A percentile compares a stretch with the other conserved stretches of the same genome.
Evolutionary conservation across 2,888 invertebrate genomes (phyloP).

Genomic region (Stegophylla sp.): DNA sequence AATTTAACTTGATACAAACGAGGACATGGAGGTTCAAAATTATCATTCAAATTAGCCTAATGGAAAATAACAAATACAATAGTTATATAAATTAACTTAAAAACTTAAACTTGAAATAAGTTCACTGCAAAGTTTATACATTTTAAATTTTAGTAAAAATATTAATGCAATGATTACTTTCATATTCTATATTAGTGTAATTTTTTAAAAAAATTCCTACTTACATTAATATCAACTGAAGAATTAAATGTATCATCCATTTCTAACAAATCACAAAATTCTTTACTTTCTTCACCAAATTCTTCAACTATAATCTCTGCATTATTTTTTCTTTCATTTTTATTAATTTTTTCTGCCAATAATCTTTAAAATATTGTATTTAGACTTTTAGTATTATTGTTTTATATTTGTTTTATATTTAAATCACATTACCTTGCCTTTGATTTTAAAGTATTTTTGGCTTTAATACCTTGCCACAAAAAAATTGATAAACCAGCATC

Average conservation of each 20-base stretch:
- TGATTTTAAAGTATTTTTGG: slow-evolving; percentile 87
- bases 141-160: no score
- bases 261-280: slow-evolving; percentile 75
- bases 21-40: slow-evolving; percentile 74
- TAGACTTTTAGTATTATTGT: background rate
- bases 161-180: background rate
- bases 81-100: slow-evolving; percentile 64
- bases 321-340: slow-evolving; percentile 95
- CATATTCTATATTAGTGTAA: slow-evolving; percentile 14
- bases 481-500: slow-evolving; percentile 86
- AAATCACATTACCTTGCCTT: slow-evolving; percentile 68
- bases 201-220: slow-evolving; percentile 18
- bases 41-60: slow-evolving; percentile 76
- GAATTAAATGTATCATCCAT: slow-evolving; percentile 48
- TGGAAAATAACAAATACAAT: slow-evolving; percentile 62
- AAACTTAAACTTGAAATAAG: slow-evolving; percentile 16
- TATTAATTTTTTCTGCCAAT: slow-evolving; percentile 97
- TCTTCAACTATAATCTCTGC: slow-evolving; percentile 85
- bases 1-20: slow-evolving; percentile 92
- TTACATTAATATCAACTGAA: slow-evolving; percentile 29
- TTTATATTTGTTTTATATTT: no score
- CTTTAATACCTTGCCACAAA: slow-evolving; percentile 88
- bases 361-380: slow-evolving; percentile 68
- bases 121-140: background rate
- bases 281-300: slow-evolving; percentile 81